phyloP scores from a whole-genome alignment of 2,113 vertebrate genomes.

The Pyrgilauda ruficollis region DNA sequence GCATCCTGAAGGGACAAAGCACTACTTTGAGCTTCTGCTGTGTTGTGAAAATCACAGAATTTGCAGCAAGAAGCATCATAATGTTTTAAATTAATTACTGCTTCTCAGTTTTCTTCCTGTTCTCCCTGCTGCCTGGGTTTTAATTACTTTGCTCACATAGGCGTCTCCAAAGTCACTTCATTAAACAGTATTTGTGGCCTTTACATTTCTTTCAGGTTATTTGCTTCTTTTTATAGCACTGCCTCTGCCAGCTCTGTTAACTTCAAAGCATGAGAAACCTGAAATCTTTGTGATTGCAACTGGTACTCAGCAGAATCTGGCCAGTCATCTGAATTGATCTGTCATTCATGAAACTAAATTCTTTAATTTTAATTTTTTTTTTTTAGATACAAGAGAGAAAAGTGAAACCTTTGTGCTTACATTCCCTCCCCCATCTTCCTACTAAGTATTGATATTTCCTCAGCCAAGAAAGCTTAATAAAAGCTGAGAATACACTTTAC shows the following conservation, averaged over 20 bases:
- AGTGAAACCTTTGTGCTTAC: background rate
- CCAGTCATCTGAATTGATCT: background rate
- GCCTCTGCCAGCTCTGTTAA: background rate
- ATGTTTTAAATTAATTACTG: conserved; percentile 7
- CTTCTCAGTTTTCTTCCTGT: conserved; percentile 8
- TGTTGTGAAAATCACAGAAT: background rate
- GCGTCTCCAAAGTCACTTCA: background rate
- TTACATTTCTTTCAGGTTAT: background rate
- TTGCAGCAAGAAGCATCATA: background rate
- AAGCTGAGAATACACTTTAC: background rate
- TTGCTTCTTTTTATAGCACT: background rate
- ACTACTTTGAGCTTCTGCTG: background rate
- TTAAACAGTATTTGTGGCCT: background rate
- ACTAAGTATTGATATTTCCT: background rate
- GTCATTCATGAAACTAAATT: background rate
- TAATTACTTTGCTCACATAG: conserved; percentile 20
- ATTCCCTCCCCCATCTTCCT: background rate
- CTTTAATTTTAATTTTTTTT: background rate
- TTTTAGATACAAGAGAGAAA: conserved; percentile 1
- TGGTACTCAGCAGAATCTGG: background rate
- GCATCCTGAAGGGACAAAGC: background rate
- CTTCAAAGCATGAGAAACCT: background rate
- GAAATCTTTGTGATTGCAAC: background rate
- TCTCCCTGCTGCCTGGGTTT: background rate
- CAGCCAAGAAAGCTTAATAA: background rate